Evolutionary conservation across 2,888 invertebrate species (phyloP).

Genomic region (Agriopis marginaria): DNA sequence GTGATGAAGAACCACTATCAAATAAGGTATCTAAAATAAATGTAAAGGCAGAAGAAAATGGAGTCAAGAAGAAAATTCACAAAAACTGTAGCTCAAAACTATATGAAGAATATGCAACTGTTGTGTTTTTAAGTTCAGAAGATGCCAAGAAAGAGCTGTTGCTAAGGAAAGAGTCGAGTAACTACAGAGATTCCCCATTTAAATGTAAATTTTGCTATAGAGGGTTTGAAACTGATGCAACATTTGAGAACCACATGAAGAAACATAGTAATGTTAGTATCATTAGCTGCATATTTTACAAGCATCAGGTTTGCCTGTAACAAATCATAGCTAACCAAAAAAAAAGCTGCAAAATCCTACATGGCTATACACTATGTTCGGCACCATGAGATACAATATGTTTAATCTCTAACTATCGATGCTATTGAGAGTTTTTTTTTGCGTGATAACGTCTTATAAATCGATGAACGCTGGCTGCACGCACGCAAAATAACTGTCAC

Average conservation of each 20-base stretch:
- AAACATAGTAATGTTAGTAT: conserved; percentile 57
- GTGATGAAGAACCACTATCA: conserved; percentile 55
- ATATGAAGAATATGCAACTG: conserved; percentile 56
- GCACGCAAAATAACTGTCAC: too few relatives aligned
- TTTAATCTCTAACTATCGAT: too few relatives aligned
- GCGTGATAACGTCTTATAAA: too few relatives aligned
- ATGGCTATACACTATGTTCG: too few relatives aligned
- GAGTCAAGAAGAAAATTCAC: conserved; percentile 6
- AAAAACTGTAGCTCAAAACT: conserved; percentile 37
- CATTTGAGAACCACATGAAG: conserved; percentile 60
- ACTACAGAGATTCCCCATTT: conserved; percentile 55
- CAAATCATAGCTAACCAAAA: too few relatives aligned
- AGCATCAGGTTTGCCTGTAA: too few relatives aligned
- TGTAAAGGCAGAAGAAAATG: conserved; percentile 13
- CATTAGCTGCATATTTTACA: too few relatives aligned
- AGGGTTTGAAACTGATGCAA: conserved; percentile 53
- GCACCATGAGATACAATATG: too few relatives aligned
- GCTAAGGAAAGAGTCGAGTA: conserved; percentile 57
- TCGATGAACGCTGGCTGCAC: too few relatives aligned
- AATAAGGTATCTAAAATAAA: conserved; percentile 41
- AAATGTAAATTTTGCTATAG: conserved; percentile 61
- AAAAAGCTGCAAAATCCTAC: too few relatives aligned
- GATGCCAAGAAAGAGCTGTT: conserved; percentile 57
- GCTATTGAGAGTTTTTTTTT: too few relatives aligned
- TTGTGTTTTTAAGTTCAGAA: conserved; percentile 53